phyloP scores from a whole-genome alignment of 2,113 vertebrate species.

The Sturnus vulgaris region DNA sequence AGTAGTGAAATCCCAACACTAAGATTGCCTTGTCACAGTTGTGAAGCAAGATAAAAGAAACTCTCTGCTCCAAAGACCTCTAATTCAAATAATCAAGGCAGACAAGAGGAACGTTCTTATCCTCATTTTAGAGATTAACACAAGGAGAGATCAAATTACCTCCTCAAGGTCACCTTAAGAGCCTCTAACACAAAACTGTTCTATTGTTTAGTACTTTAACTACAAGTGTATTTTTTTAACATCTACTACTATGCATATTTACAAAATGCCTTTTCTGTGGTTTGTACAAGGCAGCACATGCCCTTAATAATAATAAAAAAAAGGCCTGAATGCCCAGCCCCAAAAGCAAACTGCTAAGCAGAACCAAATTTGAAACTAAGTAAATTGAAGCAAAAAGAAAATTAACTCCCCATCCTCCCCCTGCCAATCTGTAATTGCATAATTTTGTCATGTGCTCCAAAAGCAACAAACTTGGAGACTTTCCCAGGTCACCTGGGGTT shows the following conservation, averaged over 20 bases:
- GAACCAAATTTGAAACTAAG: not conserved
- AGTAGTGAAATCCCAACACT: not conserved
- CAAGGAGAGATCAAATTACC: conserved; percentile 24
- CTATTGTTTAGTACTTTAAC: not conserved
- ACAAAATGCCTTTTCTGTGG: not conserved
- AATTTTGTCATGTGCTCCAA: not conserved
- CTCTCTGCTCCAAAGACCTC: not conserved
- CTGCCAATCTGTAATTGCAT: not conserved
- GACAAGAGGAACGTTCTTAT: conserved; percentile 53
- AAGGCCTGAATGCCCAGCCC: not conserved
- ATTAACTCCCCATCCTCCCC: not conserved
- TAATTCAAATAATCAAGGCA: conserved; percentile 15
- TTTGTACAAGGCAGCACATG: not conserved
- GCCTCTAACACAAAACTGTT: not conserved
- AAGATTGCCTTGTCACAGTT: not conserved
- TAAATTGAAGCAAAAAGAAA: not conserved
- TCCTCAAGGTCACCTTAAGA: conserved; percentile 37
- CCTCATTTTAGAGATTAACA: conserved; percentile 45
- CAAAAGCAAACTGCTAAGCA: not conserved
- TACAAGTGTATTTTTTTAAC: not conserved
- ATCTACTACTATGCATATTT: not conserved
- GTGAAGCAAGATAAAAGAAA: not conserved
- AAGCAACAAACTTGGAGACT: not conserved
- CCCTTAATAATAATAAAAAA: not conserved
- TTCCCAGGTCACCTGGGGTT: conserved; percentile 26